Base-by-base conservation (phyloP, 2,113 vertebrate genomes). In the Odontesthes bonariensis region DNA sequence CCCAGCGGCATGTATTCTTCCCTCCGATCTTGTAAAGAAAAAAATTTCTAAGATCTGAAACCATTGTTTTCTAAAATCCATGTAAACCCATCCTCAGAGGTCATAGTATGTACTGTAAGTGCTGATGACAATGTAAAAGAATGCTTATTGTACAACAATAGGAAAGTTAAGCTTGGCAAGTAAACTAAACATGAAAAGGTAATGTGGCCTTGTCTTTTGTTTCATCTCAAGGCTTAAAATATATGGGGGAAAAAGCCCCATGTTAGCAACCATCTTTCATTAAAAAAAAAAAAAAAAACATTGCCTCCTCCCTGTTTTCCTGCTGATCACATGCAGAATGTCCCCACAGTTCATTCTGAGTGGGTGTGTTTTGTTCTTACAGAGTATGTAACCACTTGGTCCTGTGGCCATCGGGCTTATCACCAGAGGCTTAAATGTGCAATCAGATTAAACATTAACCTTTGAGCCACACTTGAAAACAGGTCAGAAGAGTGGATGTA, bases 71-170 rank as follows among this genome's bases (percentile, higher is more conserved):
- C 9, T 35, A 68, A 5, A 59, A 65, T 53, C 31, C 51, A 47
- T 52, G 56, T 35, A 80, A 64, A 14, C 9, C 54, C 53, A 4
- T 27, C 27, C 27, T 27, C 27, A 27, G 27, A 27, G 27, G 27
- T 27, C 27, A 13, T 73, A 54, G 20, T 49, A 52, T 73, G 51
- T 66, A 14, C 0, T 78, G 47, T 81, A 40, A 3, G 6, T 27
- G 16, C 54, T 35, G 65, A 55, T 42, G 35, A 60, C 22, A 53
- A 46, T 75, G 64, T 63, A 59, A 40, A 54, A 19, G 54, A 60
- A 61, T 62, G 52, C 22, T 14, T 62, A 59, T 65, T 77, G 66
- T 79, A 56, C 56, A 70, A 69, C 40, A 78, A 22, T 47, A 67
- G 72, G 32, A 62, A 32, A 46, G 6, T 32, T 17, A 65, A 5